Evolutionary conservation across 2,113 vertebrate genomes (phyloP).

Genomic region (Hymenochirus boettgeri): DNA sequence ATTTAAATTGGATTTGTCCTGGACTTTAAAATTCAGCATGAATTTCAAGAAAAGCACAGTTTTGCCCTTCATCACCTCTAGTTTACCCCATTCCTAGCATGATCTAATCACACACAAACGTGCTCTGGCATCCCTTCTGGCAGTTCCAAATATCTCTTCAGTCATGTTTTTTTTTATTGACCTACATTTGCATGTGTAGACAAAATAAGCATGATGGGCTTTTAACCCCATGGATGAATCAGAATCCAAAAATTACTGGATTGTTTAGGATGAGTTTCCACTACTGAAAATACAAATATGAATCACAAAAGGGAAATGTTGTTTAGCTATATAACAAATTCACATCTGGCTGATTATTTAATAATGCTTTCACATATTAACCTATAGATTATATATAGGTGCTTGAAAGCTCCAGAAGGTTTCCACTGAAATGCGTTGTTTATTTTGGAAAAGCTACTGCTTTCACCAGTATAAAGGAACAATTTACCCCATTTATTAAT

Average conservation of each 20-base stretch:
- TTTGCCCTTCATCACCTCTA: constrained; percentile 42
- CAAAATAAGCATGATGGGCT: constrained; percentile 36
- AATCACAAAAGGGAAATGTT: constrained; percentile 10
- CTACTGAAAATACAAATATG: constrained; percentile 3
- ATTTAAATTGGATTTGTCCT: constrained; percentile 38
- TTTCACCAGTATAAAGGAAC: too few species aligned
- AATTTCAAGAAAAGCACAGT: constrained; percentile 34
- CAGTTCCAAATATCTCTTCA: constrained; percentile 36
- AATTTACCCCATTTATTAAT: too few species aligned
- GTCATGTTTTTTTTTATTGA: constrained; percentile 36
- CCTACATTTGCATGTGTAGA: constrained; percentile 34
- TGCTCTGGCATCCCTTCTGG: constrained; percentile 38
- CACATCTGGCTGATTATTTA: constrained; percentile 17
- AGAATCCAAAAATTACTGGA: constrained; percentile 18
- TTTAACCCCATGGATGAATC: constrained; percentile 29
- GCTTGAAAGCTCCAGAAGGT: neutral
- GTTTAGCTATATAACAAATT: neutral
- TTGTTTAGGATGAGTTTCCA: constrained; percentile 3
- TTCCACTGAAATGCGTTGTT: neutral
- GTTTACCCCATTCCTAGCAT: constrained; percentile 36
- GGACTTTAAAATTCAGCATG: constrained; percentile 39
- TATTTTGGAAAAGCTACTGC: too few species aligned
- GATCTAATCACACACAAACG: constrained; percentile 39
- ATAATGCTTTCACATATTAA: neutral
- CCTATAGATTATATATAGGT: neutral